These are phyloP conservation scores for Altica lythri DNA, from an alignment of 2,888 invertebrate genomes.

Conservation along the genomic window DNA sequence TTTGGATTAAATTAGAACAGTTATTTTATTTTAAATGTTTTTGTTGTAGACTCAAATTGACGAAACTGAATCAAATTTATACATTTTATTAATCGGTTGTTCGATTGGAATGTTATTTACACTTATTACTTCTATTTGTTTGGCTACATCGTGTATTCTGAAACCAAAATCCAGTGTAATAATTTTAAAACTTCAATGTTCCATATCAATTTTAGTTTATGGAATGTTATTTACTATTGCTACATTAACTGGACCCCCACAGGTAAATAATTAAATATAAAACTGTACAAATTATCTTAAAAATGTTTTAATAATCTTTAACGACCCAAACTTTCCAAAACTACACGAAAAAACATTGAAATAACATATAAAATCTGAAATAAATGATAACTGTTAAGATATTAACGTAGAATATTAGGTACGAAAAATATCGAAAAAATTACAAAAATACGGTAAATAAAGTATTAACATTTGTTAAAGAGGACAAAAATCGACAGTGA, in stretches of 20 bases:
- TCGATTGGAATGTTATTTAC: conserved; percentile 61
- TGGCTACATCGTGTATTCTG: conserved; percentile 59
- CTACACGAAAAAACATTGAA: too few relatives aligned
- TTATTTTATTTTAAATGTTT: neutral
- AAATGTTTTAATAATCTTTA: neutral
- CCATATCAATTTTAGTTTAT: conserved; percentile 70
- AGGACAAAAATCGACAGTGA: too few relatives aligned
- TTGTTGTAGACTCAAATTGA: conserved; percentile 39
- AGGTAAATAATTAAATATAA: conserved; percentile 51
- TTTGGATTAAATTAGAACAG: conserved; percentile 1
- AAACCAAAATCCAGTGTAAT: conserved; percentile 63
- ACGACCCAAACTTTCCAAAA: too few relatives aligned
- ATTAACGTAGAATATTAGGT: too few relatives aligned
- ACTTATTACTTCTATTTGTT: conserved; percentile 57
- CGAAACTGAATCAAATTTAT: conserved; percentile 43
- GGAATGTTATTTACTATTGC: conserved; percentile 66
- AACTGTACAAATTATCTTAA: neutral
- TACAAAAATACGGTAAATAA: too few relatives aligned
- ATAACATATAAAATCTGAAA: too few relatives aligned
- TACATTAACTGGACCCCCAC: conserved; percentile 58
- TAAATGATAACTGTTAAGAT: too few relatives aligned
- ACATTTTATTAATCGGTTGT: conserved; percentile 61
- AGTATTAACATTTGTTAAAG: too few relatives aligned
- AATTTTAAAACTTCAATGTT: conserved; percentile 72
- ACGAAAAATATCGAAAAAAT: too few relatives aligned